Percentiles rank a stretch among this genome's conserved stretches.
phyloP scores from a whole-genome alignment of 2,797 vertebrate genomes.

The Alauda arvensis region DNA sequence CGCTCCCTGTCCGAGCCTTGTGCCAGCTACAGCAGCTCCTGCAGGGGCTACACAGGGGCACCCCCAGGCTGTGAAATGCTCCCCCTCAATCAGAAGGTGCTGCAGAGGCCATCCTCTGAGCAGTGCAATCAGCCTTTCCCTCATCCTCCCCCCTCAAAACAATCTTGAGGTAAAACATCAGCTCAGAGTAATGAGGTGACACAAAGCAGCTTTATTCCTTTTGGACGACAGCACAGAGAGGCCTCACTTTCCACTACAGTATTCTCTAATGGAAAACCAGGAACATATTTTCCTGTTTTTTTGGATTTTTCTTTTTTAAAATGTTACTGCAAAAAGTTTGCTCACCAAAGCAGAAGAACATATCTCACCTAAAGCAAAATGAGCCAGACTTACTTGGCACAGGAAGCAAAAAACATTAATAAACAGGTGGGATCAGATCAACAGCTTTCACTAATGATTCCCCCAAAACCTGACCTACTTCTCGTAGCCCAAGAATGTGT shows the following conservation, averaged over 20 bases:
- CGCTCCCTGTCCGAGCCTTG: background rate
- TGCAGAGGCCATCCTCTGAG: background rate
- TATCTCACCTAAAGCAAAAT: background rate
- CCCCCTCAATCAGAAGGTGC: background rate
- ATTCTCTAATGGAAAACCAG: constrained; percentile 38
- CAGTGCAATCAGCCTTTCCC: background rate
- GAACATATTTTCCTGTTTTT: constrained; percentile 17
- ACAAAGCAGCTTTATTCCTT: constrained; percentile 61
- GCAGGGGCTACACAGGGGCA: background rate
- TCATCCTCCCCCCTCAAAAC: background rate
- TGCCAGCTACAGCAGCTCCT: background rate
- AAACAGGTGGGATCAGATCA: constrained; percentile 4
- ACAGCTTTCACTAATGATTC: constrained; percentile 30
- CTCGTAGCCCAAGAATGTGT: constrained; percentile 41
- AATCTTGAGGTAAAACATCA: constrained; percentile 26
- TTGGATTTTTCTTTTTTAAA: background rate
- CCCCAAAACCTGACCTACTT: constrained; percentile 61
- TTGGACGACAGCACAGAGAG: constrained; percentile 41
- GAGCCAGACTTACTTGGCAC: background rate
- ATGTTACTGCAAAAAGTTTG: background rate
- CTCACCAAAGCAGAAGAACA: background rate
- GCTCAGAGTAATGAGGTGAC: constrained; percentile 59
- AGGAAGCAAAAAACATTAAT: background rate
- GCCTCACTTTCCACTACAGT: constrained; percentile 51
- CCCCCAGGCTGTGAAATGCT: background rate